Evolutionary conservation across 1,140 invertebrate genomes (phyloP), one percentile per base, ranked within the genome.

Genomic region (Cephus cinctus): DNA sequence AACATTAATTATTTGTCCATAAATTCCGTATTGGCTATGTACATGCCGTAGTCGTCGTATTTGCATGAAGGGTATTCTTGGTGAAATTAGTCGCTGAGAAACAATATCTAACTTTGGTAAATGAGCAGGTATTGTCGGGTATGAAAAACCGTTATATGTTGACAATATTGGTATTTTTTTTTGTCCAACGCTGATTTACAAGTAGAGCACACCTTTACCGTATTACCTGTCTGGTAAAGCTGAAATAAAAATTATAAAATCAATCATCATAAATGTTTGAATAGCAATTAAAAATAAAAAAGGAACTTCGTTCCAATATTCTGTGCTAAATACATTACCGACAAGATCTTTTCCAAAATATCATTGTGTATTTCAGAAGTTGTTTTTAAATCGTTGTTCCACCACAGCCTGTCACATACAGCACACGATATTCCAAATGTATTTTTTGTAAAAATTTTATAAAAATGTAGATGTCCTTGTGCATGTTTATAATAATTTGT

Each of bases 1-100:
- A 18, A 73, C 63, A 52, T 75, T 73, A 20, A 73, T 69, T 38
- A 71, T 55, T 65, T 73, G 66, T 8, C 63, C 67, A 22, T 57
- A 54, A 39, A 75, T 71, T 47, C 62, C 70, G 61, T 65, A 61
- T 38, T 46, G 56, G 15, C 46, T 44, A 55, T 71, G n/a, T 14
- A 25, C 36, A 62, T 70, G 61, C 5, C 68, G 59, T 35, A 73
- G 47, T 27, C 67, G 54, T 54, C 68, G 55, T 25, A 73, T 59
- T 63, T 72, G 69, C 60, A 70, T 70, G 38, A 55, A 58, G 11
- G 50, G 50, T 21, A 58, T 27, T 48, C 56, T 54, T 15, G 56
- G 56, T 9, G 52, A 73, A 67, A 73, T 59, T 21, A 73, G 58
- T 49, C 66, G 54, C 64, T 71, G 65, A 61, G 56, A 57, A 27